phyloP scores from a whole-genome alignment of 1,140 invertebrate species.

The Phthorimaea operculella region DNA sequence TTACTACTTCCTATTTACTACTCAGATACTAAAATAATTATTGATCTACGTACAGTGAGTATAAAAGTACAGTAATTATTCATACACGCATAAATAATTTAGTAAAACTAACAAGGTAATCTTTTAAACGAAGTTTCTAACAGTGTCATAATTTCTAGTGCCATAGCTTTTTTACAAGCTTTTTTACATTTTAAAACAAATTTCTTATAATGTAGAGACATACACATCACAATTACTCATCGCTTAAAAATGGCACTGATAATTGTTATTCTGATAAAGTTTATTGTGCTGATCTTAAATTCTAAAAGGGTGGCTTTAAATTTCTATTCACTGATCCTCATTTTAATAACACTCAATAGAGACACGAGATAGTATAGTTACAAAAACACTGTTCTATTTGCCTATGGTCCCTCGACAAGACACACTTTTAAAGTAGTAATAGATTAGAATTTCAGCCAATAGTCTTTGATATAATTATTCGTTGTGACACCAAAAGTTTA shows the following conservation, averaged over 20 bases:
- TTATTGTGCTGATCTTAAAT: slow-evolving; percentile 55
- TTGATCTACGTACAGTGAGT: slow-evolving; percentile 15
- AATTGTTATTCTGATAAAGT: slow-evolving; percentile 29
- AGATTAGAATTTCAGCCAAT: slow-evolving; percentile 23
- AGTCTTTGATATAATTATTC: no score
- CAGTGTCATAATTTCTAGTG: no score
- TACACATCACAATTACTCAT: slow-evolving; percentile 20
- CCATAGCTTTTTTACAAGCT: no score
- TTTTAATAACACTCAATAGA: slow-evolving; percentile 38
- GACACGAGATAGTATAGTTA: slow-evolving; percentile 25
- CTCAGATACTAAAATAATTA: slow-evolving; percentile 14
- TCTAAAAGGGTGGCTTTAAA: slow-evolving; percentile 34
- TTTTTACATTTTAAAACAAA: no score
- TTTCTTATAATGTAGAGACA: no score
- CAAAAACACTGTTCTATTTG: slow-evolving; percentile 34
- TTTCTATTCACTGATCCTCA: slow-evolving; percentile 17
- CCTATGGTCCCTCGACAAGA: slow-evolving; percentile 60
- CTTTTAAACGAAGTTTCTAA: no score
- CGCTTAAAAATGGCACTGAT: slow-evolving; percentile 51
- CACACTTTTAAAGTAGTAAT: slow-evolving; percentile 32
- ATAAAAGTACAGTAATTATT: slow-evolving; percentile 14
- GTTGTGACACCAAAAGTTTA: slow-evolving; percentile 26
- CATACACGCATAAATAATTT: no score
- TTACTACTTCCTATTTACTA: slow-evolving; percentile 17
- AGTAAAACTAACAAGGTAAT: no score